These are phyloP conservation scores for Atherinomorus stipes DNA, from an alignment of 2,113 vertebrate species.

Conservation along the genomic window DNA sequence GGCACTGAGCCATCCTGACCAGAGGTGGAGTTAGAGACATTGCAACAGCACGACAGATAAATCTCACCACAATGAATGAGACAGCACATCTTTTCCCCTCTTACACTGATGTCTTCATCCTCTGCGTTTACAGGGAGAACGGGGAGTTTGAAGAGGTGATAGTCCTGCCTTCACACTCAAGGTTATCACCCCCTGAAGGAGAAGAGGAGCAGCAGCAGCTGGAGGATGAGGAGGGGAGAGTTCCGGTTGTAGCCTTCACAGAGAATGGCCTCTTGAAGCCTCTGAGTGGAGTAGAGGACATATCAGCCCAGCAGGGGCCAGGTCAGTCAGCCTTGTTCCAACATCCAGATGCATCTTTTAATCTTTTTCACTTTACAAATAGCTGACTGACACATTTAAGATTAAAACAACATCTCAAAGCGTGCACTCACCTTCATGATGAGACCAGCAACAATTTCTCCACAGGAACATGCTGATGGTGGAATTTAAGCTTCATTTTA, in stretches of 20 bases:
- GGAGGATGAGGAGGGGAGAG: slow-evolving; percentile 74
- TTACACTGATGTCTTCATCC: background rate
- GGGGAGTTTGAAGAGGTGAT: slow-evolving; percentile 94
- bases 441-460: no score
- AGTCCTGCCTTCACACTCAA: slow-evolving; percentile 87
- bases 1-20: slow-evolving; percentile 61
- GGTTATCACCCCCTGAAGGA: slow-evolving; percentile 81
- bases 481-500: no score
- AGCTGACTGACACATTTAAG: no score
- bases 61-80: background rate
- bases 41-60: background rate
- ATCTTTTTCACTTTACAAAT: background rate
- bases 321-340: slow-evolving; percentile 76
- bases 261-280: slow-evolving; percentile 89
- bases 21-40: slow-evolving; percentile 72
- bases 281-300: slow-evolving; percentile 87
- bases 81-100: no score
- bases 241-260: slow-evolving; percentile 90
- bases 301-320: slow-evolving; percentile 89
- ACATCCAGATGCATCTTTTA: background rate
- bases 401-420: no score
- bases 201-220: slow-evolving; percentile 78
- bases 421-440: no score
- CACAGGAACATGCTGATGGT: no score
- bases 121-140: slow-evolving; percentile 84